Evolutionary conservation across 1,140 invertebrate species (phyloP).

Genomic region (Camponotus vicinus): DNA sequence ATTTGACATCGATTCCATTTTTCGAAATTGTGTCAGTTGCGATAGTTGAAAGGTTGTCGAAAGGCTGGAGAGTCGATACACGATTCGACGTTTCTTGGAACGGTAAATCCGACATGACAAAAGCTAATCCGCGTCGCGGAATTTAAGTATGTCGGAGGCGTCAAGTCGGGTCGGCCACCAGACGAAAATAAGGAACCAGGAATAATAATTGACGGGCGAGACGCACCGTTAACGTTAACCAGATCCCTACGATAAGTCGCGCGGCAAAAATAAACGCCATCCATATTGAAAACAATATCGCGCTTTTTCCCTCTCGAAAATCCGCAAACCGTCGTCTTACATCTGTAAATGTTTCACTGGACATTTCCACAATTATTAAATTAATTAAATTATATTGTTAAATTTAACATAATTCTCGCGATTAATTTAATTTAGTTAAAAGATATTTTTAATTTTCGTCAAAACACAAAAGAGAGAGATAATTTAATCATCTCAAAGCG

Average conservation of each 20-base stretch:
- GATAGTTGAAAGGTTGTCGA: background rate
- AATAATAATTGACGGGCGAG: conserved; percentile 73
- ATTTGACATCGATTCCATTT: background rate
- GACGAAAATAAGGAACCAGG: conserved; percentile 74
- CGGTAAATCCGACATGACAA: background rate
- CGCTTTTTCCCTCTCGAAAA: conserved; percentile 49
- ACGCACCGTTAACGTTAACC: conserved; percentile 68
- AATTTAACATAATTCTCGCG: background rate
- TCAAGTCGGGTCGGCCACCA: conserved; percentile 41
- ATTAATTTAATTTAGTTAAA: background rate
- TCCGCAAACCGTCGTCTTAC: conserved; percentile 17
- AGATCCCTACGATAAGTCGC: conserved; percentile 68
- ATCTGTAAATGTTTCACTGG: background rate
- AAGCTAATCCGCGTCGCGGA: conserved; percentile 1
- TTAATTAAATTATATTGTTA: background rate
- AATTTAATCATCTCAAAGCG: background rate
- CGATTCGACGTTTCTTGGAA: background rate
- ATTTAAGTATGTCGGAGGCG: conserved; percentile 57
- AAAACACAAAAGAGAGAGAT: background rate
- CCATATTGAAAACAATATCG: conserved; percentile 69
- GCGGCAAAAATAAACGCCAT: conserved; percentile 70
- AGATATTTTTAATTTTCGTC: background rate
- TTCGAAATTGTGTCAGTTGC: background rate
- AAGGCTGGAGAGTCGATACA: background rate
- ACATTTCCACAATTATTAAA: background rate